phyloP scores from a whole-genome alignment of 2,888 invertebrate species.

The Biston stratarius region DNA sequence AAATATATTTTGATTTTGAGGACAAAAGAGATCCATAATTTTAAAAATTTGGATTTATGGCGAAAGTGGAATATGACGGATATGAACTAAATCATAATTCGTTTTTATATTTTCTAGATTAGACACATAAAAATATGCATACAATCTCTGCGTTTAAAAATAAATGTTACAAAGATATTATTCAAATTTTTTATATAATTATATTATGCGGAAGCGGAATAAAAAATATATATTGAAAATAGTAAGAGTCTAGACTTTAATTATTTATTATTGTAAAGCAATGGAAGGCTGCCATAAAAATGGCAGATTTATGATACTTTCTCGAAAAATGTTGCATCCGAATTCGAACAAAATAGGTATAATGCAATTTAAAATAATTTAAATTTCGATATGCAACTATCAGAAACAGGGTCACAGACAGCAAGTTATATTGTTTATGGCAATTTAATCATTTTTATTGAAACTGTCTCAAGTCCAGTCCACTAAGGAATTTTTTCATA shows the following conservation, averaged over 20 bases:
- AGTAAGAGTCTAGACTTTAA: not conserved
- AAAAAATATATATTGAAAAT: not conserved
- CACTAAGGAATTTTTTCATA: too few relatives aligned
- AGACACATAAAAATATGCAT: not conserved
- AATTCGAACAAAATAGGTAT: constrained; percentile 2
- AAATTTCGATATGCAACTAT: constrained; percentile 8
- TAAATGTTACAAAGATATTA: not conserved
- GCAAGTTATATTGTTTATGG: not conserved
- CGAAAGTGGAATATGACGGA: too few relatives aligned
- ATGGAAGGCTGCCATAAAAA: constrained; percentile 1
- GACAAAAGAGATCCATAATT: too few relatives aligned
- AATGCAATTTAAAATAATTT: constrained; percentile 15
- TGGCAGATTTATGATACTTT: constrained; percentile 6
- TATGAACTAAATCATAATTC: too few relatives aligned
- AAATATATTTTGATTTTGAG: too few relatives aligned
- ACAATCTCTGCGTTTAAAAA: not conserved
- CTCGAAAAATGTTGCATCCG: constrained; percentile 12
- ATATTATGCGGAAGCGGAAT: not conserved
- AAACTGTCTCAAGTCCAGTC: too few relatives aligned
- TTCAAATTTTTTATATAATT: not conserved
- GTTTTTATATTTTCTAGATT: not conserved
- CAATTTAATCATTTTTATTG: not conserved
- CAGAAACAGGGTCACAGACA: constrained; percentile 1
- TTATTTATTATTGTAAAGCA: not conserved
- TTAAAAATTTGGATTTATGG: too few relatives aligned